Percentiles rank a stretch among this genome's conserved stretches.
Conservation (phyloP, 1,140 invertebrate species). For the Pseudomyrmex sp. region DNA sequence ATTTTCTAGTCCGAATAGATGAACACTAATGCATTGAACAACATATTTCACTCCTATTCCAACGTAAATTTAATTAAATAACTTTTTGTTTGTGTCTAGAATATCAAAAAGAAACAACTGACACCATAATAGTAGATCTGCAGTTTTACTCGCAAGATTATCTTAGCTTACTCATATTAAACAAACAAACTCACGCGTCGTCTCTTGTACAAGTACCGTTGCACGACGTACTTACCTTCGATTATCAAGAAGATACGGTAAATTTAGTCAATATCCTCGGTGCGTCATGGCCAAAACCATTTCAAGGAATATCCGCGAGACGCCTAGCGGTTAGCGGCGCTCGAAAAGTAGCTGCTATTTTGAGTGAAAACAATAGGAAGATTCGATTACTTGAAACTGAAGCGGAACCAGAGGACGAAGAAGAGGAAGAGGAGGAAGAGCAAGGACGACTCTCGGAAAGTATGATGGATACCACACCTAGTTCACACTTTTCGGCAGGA, state of each 20-base stretch:
- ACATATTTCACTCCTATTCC: neutral
- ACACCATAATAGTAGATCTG: slow-evolving; percentile 86
- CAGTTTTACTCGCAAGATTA: slow-evolving; percentile 94
- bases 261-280: slow-evolving; percentile 86
- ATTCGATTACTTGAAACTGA: slow-evolving; percentile 96
- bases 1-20: too few relatives aligned
- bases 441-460: slow-evolving; percentile 78
- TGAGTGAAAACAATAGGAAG: slow-evolving; percentile 92
- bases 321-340: slow-evolving; percentile 94
- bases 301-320: slow-evolving; percentile 91
- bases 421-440: slow-evolving; percentile 89
- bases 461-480: slow-evolving; percentile 81
- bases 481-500: slow-evolving; percentile 33
- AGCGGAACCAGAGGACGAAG: slow-evolving; percentile 95
- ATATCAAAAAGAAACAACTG: slow-evolving; percentile 46
- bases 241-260: slow-evolving; percentile 75
- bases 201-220: slow-evolving; percentile 89
- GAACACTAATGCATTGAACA: too few relatives aligned
- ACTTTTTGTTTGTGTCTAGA: slow-evolving; percentile 44
- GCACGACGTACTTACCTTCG: slow-evolving; percentile 81
- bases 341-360: slow-evolving; percentile 94
- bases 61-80: slow-evolving; percentile 27
- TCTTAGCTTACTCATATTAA: slow-evolving; percentile 91
- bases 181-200: slow-evolving; percentile 85
- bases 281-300: slow-evolving; percentile 85